Percentiles rank a stretch among this genome's conserved stretches.
Conservation (phyloP, 2,888 invertebrate genomes). For the Nematopogon swammerdamellus region DNA sequence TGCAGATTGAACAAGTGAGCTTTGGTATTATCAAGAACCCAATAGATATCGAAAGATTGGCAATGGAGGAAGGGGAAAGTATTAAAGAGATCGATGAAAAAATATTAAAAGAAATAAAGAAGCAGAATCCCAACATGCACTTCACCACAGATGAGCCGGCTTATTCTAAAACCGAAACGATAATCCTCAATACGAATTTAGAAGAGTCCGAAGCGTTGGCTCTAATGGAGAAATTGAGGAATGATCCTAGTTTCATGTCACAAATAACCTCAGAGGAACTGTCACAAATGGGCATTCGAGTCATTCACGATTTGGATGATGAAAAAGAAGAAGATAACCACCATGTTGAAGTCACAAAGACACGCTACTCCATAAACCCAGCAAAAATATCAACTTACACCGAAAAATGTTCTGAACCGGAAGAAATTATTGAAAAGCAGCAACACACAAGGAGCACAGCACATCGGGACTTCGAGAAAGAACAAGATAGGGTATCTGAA, state of each 20-base stretch:
- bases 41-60: constrained; percentile 31
- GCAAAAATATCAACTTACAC: constrained; percentile 33
- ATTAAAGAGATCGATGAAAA: constrained; percentile 39
- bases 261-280: constrained; percentile 42
- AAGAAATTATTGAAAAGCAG: constrained; percentile 5
- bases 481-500: constrained; percentile 10
- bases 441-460: neutral
- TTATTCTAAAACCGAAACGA: constrained; percentile 47
- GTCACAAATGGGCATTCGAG: constrained; percentile 37
- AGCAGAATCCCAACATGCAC: constrained; percentile 45
- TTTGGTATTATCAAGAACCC: constrained; percentile 42
- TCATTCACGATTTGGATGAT: constrained; percentile 41
- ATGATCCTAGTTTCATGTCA: constrained; percentile 46
- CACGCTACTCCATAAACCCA: constrained; percentile 42
- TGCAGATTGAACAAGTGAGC: constrained; percentile 46
- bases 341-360: constrained; percentile 36
- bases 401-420: constrained; percentile 27
- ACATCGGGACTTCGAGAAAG: constrained; percentile 2
- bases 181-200: constrained; percentile 51
- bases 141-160: constrained; percentile 44
- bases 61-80: constrained; percentile 38
- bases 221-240: constrained; percentile 42
- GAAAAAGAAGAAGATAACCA: constrained; percentile 27
- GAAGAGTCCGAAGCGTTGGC: constrained; percentile 43
- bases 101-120: constrained; percentile 41